These are phyloP conservation scores for Tolypeutes matacus DNA, from an alignment of 2,797 vertebrate genomes.

Conservation along the genomic window DNA sequence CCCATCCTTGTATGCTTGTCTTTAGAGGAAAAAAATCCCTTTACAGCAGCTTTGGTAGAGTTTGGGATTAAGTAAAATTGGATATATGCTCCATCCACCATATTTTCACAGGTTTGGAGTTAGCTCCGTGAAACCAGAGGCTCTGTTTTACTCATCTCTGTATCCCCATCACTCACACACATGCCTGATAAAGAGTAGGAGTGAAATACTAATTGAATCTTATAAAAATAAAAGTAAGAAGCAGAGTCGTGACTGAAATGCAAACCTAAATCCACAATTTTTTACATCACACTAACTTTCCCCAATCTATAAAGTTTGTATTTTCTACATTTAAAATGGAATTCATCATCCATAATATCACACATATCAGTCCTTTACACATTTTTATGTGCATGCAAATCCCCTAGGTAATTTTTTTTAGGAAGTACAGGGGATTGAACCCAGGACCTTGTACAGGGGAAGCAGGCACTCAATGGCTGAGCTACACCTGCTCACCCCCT, in stretches of 20 bases:
- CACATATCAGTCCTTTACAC: not conserved
- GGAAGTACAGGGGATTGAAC: too few relatives aligned
- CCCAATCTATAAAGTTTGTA: slow-evolving; percentile 24
- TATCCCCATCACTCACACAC: not conserved
- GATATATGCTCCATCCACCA: not conserved
- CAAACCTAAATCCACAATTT: slow-evolving; percentile 31
- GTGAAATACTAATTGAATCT: not conserved
- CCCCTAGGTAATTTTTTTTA: too few relatives aligned
- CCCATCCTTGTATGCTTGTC: not conserved
- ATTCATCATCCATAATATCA: slow-evolving; percentile 24
- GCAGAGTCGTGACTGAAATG: not conserved
- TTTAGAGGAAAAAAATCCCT: not conserved
- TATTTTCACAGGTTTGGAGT: not conserved
- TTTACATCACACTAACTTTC: not conserved
- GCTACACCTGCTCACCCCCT: too few relatives aligned
- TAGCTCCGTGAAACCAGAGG: not conserved
- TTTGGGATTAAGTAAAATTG: not conserved
- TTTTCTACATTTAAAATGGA: slow-evolving; percentile 62
- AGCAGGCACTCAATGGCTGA: too few relatives aligned
- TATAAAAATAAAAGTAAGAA: slow-evolving; percentile 10
- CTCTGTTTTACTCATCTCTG: not conserved
- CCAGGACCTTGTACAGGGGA: too few relatives aligned
- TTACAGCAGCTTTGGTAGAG: slow-evolving; percentile 13
- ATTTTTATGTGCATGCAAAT: slow-evolving; percentile 26
- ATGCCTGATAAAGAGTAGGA: not conserved